Evolutionary conservation across 2,888 invertebrate species (phyloP), one percentile per base, ranked within the genome.

Genomic region (Scaptomyza reducta): DNA sequence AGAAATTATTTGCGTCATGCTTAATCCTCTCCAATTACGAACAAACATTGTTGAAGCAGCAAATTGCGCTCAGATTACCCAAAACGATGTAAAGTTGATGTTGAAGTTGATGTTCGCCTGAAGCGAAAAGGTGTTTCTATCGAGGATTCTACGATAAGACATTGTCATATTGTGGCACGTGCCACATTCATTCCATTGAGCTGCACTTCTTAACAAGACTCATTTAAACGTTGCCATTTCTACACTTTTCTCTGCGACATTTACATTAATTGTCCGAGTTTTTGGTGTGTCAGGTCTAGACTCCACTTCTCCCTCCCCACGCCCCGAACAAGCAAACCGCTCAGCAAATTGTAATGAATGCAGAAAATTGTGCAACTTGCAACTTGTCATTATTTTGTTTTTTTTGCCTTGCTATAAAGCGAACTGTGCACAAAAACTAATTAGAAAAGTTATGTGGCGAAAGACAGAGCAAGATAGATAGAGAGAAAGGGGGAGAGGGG

Each of bases 231-330:
- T 22, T n/a, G 4, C 11, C 10, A 4, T 54, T 14, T 64, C 45
- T 53, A 42, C 64, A 44, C 27, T 50, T 54, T 50, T 45, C 72
- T 66, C 57, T 75, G 72, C 78, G 74, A 70, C 78, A 84, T 76
- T 83, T 84, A 73, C 75, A 79, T 79, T 85, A 77, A 84, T 88
- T 86, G 80, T 82, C 75, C 86, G 50, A 22, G 33, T 33, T 74
- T 79, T 80, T 53, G 53, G 53, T 4, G 53, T 70, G 53, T 56
- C 70, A 40, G 41, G 68, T 58, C 58, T 62, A 61, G 68, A 25
- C n/a, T 22, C 6, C 38, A 16, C 31, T 6, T 6, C 35, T n/a
- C n/a, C 22, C 3, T 4, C 22, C 22, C 22, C 22, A 22, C 22
- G 4, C 22, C 22, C 5, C 22, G 4, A 22, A 22, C 22, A 3